Evolutionary conservation across 2,113 vertebrate species (phyloP).

Genomic region (Conger conger): DNA sequence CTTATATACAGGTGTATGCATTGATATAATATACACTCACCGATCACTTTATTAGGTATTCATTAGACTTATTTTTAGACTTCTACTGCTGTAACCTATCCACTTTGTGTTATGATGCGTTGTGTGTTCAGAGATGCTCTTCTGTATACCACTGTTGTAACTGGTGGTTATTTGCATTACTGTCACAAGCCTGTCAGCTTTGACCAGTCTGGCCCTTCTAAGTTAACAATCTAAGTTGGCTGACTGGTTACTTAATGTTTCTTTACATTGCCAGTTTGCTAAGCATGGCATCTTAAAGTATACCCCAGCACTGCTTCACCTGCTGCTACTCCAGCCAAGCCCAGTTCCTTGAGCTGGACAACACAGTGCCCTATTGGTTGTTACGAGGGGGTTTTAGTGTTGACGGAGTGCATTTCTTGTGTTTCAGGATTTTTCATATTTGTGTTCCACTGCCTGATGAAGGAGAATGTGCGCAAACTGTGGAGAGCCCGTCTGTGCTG

Average conservation of each 20-base stretch:
- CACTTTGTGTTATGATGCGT: too few species aligned
- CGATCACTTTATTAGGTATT: too few species aligned
- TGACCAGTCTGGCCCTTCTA: too few species aligned
- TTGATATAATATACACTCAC: neutral
- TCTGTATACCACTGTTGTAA: too few species aligned
- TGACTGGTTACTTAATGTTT: too few species aligned
- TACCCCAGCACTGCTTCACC: neutral
- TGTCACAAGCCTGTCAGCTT: too few species aligned
- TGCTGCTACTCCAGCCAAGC: neutral
- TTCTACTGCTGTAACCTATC: too few species aligned
- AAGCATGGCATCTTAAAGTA: neutral
- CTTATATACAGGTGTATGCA: neutral
- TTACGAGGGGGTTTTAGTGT: neutral
- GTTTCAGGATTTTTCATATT: conserved; percentile 85
- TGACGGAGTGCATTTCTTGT: conserved; percentile 3
- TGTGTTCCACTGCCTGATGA: conserved; percentile 87
- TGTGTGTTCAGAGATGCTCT: too few species aligned
- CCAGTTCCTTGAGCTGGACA: neutral
- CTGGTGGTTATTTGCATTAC: too few species aligned
- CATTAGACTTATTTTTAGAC: too few species aligned
- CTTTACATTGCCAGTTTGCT: too few species aligned
- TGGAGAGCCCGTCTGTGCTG: conserved; percentile 78
- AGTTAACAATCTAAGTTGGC: too few species aligned
- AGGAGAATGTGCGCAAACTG: conserved; percentile 81
- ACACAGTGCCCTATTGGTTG: neutral